Evolutionary conservation across 2,888 invertebrate species (phyloP).

Genomic region (Neoaliturus tenellus): DNA sequence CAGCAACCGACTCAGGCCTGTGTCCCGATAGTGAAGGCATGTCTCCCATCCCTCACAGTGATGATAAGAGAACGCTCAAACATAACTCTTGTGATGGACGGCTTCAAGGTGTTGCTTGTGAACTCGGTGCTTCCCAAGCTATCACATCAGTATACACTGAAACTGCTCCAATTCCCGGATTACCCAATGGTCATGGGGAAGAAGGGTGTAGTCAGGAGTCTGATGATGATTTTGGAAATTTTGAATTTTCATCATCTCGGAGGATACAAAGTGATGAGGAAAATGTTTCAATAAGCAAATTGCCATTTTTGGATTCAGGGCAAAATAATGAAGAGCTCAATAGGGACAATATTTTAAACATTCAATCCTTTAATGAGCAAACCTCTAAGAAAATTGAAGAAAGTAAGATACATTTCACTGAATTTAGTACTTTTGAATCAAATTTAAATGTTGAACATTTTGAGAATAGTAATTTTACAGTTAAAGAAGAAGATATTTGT

Average conservation of each 20-base stretch:
- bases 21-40: conserved; percentile 57
- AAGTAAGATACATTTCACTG: background rate
- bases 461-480: background rate
- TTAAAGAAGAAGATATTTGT: background rate
- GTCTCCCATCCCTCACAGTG: conserved; percentile 56
- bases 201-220: background rate
- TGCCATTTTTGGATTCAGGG: background rate
- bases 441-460: background rate
- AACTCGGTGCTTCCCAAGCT: background rate
- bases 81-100: background rate
- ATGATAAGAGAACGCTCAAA: conserved; percentile 47
- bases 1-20: conserved; percentile 54
- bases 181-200: background rate
- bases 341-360: background rate
- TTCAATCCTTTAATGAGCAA: background rate
- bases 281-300: background rate
- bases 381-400: background rate
- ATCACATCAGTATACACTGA: background rate
- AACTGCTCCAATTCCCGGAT: background rate
- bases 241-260: conserved; percentile 32
- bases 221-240: conserved; percentile 50
- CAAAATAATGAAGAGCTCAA: background rate
- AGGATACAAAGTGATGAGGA: background rate
- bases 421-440: background rate
- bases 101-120: background rate